A percentile compares a stretch with the other conserved stretches of the same genome.
These are phyloP conservation scores for Mellivora capensis DNA, from an alignment of 2,113 vertebrate genomes.

Conservation along the genomic window DNA sequence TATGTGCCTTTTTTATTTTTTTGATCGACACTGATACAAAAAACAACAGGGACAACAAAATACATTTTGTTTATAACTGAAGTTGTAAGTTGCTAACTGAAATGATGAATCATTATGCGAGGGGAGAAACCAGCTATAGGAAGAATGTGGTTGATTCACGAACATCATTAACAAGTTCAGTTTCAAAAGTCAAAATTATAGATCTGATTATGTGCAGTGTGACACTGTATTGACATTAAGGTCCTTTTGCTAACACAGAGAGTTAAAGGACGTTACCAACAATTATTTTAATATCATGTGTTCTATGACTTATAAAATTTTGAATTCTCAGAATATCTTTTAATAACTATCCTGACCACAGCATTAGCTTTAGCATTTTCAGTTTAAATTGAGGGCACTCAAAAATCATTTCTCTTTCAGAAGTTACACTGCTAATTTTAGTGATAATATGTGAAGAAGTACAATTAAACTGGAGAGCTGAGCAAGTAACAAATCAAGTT, in stretches of 20 bases:
- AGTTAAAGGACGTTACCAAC: not conserved
- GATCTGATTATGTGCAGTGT: not conserved
- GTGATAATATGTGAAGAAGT: constrained; percentile 8
- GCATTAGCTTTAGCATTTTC: not conserved
- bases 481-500: constrained; percentile 52
- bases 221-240: not conserved
- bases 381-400: constrained; percentile 10
- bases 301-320: constrained; percentile 45
- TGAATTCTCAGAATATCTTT: constrained; percentile 18
- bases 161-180: constrained; percentile 31
- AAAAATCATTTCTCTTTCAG: constrained; percentile 59
- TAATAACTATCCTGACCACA: constrained; percentile 32
- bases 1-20: not conserved
- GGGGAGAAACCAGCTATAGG: not conserved
- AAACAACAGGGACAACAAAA: not conserved
- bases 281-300: not conserved
- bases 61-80: too few relatives aligned
- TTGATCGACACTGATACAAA: not conserved
- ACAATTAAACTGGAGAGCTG: constrained; percentile 16
- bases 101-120: constrained; percentile 1
- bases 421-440: constrained; percentile 12
- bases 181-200: constrained; percentile 41
- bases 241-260: not conserved
- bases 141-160: constrained; percentile 46
- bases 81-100: not conserved